Conservation (phyloP, 2,888 invertebrate species). For the Dasypogon diadema region DNA sequence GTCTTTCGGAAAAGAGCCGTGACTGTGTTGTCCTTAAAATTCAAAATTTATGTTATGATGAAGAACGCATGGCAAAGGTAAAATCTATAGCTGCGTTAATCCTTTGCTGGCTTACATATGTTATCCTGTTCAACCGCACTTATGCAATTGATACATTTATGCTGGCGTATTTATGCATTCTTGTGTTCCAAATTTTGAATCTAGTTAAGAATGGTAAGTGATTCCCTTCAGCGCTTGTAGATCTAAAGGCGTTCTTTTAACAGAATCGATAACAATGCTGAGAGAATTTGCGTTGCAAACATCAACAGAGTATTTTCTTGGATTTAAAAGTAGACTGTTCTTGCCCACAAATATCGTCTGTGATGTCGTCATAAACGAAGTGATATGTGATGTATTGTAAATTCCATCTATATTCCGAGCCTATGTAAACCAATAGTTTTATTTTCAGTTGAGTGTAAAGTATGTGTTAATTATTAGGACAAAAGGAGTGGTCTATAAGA, state of each 20-base stretch:
- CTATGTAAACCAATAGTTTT: no score
- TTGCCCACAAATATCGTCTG: conserved; percentile 65
- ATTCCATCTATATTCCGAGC: no score
- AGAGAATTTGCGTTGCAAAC: conserved; percentile 67
- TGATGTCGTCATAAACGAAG: conserved; percentile 69
- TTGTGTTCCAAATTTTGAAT: conserved; percentile 2
- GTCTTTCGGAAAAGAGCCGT: conserved; percentile 52
- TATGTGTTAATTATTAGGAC: conserved; percentile 67
- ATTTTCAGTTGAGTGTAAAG: conserved; percentile 66
- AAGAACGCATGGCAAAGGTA: conserved; percentile 53
- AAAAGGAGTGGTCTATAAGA: conserved; percentile 63
- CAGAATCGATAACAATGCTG: conserved; percentile 64
- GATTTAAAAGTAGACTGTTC: conserved; percentile 62
- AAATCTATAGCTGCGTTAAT: not conserved
- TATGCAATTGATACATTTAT: not conserved
- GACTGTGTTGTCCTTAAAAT: conserved; percentile 57
- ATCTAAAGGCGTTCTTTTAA: no score
- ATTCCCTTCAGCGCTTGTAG: no score
- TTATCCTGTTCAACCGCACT: not conserved
- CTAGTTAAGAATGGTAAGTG: conserved; percentile 31
- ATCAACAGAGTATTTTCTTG: conserved; percentile 63
- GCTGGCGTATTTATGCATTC: not conserved
- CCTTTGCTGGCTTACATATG: not conserved
- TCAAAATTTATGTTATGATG: conserved; percentile 54
- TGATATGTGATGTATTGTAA: conserved; percentile 66